Base-by-base conservation (phyloP, 1,140 invertebrate species). In the Proales similis region DNA sequence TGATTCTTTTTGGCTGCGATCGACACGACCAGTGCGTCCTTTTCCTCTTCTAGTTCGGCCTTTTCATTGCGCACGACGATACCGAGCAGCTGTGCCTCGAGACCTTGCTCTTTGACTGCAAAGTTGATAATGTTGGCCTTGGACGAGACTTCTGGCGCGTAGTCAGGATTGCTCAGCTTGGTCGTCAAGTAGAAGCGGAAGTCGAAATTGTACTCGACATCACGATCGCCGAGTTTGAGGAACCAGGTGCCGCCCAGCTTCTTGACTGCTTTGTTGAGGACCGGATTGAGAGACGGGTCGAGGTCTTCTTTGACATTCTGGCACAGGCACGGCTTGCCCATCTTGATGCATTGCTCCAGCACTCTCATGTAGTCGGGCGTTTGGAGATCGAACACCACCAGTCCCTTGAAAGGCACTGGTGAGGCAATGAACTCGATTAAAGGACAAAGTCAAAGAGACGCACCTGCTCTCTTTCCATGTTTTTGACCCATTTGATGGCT, bases 401-500 rank as follows among this genome's bases (percentile, higher is more conserved):
- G 14, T 7, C 7, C 14, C 14, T n/a, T n/a, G n/a, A n/a, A n/a
- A n/a, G n/a, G n/a, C n/a, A n/a, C n/a, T n/a, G n/a, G n/a, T n/a
- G n/a, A n/a, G n/a, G n/a, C n/a, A n/a, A n/a, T n/a, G n/a, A n/a
- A n/a, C n/a, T n/a, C n/a, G n/a, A n/a, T n/a, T n/a, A n/a, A n/a
- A n/a, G n/a, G n/a, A n/a, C n/a, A n/a, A n/a, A n/a, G n/a, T n/a
- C n/a, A n/a, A n/a, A n/a, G n/a, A n/a, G n/a, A n/a, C n/a, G n/a
- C n/a, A n/a, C n/a, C n/a, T 84, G 83, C 46, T 78, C 72, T 20
- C 70, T 71, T 73, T 90, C 87, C 79, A 88, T 85, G 57, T 83
- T 83, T 65, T 85, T 86, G 64, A 92, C 87, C 88, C 88, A 91
- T 68, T 87, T 89, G 63, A 85, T 81, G 0, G 86, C 88, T 71